Evolutionary conservation across 2,113 vertebrate species (phyloP).

Genomic region (Carlito syrichta): DNA sequence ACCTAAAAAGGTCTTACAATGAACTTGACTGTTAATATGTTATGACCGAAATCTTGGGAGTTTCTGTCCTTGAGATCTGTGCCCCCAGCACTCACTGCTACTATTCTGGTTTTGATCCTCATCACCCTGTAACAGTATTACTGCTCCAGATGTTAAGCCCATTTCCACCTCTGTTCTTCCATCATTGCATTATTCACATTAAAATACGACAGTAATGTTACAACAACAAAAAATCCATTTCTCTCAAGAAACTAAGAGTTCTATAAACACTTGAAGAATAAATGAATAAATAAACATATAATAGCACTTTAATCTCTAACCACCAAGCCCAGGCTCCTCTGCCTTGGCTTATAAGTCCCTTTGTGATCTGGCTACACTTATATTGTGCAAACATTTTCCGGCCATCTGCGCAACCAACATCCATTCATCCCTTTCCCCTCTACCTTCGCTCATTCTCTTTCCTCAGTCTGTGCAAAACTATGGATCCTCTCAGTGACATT

Average conservation of each 20-base stretch:
- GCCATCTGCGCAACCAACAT: not conserved
- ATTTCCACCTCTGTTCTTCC: not conserved
- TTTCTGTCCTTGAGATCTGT: not conserved
- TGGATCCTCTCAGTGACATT: not conserved
- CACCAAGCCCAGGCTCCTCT: not conserved
- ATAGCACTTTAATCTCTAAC: not conserved
- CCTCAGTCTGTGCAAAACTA: not conserved
- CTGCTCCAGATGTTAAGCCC: not conserved
- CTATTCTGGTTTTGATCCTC: not conserved
- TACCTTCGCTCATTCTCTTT: not conserved
- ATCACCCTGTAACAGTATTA: not conserved
- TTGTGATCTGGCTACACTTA: not conserved
- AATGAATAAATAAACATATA: not conserved
- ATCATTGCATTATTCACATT: not conserved
- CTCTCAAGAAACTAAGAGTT: not conserved
- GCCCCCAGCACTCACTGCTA: not conserved
- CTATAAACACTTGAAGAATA: not conserved
- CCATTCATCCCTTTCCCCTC: not conserved
- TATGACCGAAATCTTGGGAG: not conserved
- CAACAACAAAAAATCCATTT: not conserved
- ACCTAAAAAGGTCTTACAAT: not conserved
- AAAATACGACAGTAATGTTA: conserved; percentile 17
- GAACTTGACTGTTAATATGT: not conserved
- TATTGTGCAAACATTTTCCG: not conserved
- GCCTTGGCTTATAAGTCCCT: not conserved